Percentiles rank a stretch among this genome's conserved stretches.
These are phyloP conservation scores for Cossypha dichroa DNA, from an alignment of 2,797 vertebrate genomes.

Conservation along the genomic window DNA sequence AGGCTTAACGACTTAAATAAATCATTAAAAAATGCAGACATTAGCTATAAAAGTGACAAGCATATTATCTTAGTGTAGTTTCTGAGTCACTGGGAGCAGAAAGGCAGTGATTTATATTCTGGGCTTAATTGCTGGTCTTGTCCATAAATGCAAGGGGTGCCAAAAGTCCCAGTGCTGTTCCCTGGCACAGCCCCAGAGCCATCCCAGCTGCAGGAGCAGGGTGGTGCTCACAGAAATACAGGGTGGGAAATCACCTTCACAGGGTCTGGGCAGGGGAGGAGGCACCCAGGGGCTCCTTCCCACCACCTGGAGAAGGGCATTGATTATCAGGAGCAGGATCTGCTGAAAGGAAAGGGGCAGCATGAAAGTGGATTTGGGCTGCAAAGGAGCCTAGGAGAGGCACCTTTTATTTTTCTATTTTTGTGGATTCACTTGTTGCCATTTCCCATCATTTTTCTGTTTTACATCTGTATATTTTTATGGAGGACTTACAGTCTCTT, in stretches of 20 bases:
- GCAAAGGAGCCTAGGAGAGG: not conserved
- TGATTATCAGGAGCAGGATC: not conserved
- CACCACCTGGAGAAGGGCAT: not conserved
- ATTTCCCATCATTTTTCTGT: accelerated
- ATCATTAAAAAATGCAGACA: not conserved
- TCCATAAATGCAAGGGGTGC: not conserved
- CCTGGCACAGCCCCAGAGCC: not conserved
- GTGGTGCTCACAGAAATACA: not conserved
- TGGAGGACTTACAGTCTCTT: not conserved
- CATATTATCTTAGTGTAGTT: not conserved
- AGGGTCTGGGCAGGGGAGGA: not conserved
- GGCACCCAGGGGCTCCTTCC: not conserved
- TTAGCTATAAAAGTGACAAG: not conserved
- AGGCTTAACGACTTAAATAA: not conserved
- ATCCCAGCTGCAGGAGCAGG: not conserved
- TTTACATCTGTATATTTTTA: not conserved
- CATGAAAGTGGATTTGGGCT: not conserved
- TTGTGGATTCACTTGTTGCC: not conserved
- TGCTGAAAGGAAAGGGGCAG: not conserved
- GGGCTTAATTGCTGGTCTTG: not conserved
- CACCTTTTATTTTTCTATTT: not conserved
- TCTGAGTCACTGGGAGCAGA: not conserved
- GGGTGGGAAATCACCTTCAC: accelerated
- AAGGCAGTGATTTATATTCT: not conserved
- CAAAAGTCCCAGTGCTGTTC: not conserved